Conservation (phyloP, 1,140 invertebrate species). For the Eulimnadia texana region DNA sequence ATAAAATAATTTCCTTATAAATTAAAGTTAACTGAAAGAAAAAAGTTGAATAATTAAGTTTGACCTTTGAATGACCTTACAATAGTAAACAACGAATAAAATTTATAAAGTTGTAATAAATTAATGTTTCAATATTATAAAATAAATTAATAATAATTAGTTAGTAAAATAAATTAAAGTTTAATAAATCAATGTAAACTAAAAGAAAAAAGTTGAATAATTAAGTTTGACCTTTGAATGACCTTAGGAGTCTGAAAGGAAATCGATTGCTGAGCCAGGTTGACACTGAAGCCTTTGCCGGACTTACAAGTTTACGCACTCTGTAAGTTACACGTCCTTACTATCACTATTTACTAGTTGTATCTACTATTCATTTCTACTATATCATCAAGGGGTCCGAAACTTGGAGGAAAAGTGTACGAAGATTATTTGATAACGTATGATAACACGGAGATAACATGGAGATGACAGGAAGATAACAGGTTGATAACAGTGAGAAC, state of each 20-base stretch:
- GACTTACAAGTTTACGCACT: conserved; percentile 41
- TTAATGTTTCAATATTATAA: conserved; percentile 8
- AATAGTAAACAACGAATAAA: conserved; percentile 9
- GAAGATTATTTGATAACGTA: too few species aligned
- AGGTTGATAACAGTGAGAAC: too few species aligned
- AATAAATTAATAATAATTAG: conserved; percentile 7
- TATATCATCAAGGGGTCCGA: too few species aligned
- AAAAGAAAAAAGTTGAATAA: not conserved
- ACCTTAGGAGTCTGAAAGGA: conserved; percentile 48
- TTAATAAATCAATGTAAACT: not conserved
- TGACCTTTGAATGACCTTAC: conserved; percentile 21
- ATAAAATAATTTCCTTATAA: too few species aligned
- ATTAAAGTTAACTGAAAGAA: too few species aligned
- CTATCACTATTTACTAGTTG: too few species aligned
- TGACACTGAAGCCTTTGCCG: conserved; percentile 46
- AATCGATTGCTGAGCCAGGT: conserved; percentile 42
- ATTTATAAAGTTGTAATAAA: conserved; percentile 1
- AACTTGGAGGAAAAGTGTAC: too few species aligned
- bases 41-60: too few species aligned
- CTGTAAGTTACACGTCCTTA: too few species aligned
- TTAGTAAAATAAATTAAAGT: not conserved
- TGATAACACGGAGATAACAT: too few species aligned
- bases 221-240: conserved; percentile 13
- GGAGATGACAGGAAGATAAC: too few species aligned
- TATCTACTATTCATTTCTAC: too few species aligned